Evolutionary conservation across 2,888 invertebrate species (phyloP).

Genomic region (Hermodice carunculata): DNA sequence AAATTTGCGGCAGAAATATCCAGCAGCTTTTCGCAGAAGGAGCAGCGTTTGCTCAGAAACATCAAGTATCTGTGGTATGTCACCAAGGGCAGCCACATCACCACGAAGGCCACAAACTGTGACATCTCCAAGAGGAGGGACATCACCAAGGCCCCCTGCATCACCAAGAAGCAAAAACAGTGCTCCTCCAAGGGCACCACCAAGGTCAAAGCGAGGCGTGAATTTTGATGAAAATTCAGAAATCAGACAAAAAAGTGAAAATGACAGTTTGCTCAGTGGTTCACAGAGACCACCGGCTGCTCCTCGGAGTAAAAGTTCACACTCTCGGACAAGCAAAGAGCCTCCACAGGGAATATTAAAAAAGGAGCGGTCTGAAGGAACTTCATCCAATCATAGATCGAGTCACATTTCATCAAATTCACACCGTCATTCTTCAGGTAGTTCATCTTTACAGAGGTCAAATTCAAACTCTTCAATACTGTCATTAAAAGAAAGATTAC

Average conservation of each 20-base stretch:
- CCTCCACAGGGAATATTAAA: neutral
- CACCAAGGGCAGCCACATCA: neutral
- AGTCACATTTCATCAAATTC: neutral
- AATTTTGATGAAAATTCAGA: no score
- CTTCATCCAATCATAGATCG: no score
- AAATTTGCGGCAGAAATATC: constrained; percentile 7
- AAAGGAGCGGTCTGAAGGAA: no score
- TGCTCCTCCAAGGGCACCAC: no score
- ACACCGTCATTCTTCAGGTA: neutral
- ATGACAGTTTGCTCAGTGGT: no score
- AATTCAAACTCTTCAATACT: neutral
- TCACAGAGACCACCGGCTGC: no score
- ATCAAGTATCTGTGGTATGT: neutral
- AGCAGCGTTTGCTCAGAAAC: constrained; percentile 13
- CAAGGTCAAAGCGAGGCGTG: no score
- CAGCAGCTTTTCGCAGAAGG: constrained; percentile 1
- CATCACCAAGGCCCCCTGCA: neutral
- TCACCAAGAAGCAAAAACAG: neutral
- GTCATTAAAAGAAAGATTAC: constrained; percentile 8
- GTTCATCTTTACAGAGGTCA: neutral
- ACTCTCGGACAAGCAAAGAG: neutral
- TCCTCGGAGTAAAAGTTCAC: neutral
- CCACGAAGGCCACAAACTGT: neutral
- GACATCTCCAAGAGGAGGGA: neutral
- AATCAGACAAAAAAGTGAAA: no score